Evolutionary conservation across 2,113 vertebrate species (phyloP).

Genomic region (Argyrosomus japonicus): DNA sequence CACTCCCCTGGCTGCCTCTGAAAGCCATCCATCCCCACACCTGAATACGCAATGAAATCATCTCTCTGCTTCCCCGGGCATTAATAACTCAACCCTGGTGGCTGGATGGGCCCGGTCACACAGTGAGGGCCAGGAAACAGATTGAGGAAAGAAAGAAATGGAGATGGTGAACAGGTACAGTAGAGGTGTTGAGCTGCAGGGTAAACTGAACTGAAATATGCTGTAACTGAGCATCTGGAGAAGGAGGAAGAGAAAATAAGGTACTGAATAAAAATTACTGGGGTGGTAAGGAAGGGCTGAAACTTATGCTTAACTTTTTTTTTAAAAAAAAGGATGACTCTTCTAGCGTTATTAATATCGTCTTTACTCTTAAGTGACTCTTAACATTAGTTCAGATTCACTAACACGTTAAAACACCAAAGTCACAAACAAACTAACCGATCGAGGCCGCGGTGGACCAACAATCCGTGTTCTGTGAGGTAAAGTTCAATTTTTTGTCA

Average conservation of each 20-base stretch:
- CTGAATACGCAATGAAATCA: slow-evolving; percentile 85
- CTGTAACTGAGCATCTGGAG: slow-evolving; percentile 29
- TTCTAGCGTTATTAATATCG: neutral
- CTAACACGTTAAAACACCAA: too few species aligned
- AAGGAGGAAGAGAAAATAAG: slow-evolving; percentile 10
- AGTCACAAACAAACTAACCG: too few species aligned
- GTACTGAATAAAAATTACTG: slow-evolving; percentile 29
- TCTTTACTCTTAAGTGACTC: neutral
- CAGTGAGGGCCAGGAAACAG: slow-evolving; percentile 53
- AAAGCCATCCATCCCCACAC: slow-evolving; percentile 81
- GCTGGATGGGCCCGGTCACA: slow-evolving; percentile 65
- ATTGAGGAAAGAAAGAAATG: slow-evolving; percentile 60
- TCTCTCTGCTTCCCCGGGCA: slow-evolving; percentile 76
- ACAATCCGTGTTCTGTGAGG: too few species aligned
- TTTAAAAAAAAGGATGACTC: neutral
- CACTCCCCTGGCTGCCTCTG: slow-evolving; percentile 74
- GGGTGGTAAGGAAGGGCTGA: neutral
- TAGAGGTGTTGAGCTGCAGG: slow-evolving; percentile 36
- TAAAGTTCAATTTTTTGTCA: too few species aligned
- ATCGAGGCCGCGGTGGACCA: too few species aligned
- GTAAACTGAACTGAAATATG: slow-evolving; percentile 29
- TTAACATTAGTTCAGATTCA: too few species aligned
- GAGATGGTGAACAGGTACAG: slow-evolving; percentile 46
- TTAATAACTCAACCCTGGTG: slow-evolving; percentile 80
- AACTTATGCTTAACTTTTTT: neutral